Conservation (phyloP, 1,140 invertebrate genomes). For the Macrobrachium nipponense region DNA sequence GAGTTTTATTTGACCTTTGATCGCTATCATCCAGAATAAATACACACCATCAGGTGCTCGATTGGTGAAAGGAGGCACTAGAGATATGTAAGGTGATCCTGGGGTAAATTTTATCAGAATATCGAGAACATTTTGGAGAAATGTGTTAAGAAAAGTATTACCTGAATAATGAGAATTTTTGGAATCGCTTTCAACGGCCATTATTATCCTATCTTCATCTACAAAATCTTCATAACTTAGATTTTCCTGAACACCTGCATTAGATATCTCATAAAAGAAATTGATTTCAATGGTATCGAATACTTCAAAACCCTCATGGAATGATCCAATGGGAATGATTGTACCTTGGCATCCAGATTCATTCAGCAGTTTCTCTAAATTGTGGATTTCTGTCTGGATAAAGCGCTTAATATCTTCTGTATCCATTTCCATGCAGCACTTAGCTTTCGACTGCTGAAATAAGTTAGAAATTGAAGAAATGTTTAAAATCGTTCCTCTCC, state of each 20-base stretch:
- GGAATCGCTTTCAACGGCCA: neutral
- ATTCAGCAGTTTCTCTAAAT: neutral
- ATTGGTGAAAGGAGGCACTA: neutral
- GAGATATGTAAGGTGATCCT: neutral
- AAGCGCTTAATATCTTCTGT: neutral
- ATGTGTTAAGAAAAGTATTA: neutral
- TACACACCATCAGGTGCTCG: neutral
- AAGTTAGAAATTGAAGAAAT: neutral
- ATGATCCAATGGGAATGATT: neutral
- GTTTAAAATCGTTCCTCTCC: neutral
- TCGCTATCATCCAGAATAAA: neutral
- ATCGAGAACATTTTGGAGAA: neutral
- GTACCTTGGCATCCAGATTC: slow-evolving; percentile 5
- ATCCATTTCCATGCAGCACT: neutral
- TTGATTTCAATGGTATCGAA: neutral
- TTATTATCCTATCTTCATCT: neutral
- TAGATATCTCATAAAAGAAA: neutral
- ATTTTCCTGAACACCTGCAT: too few species aligned
- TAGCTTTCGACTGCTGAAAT: neutral
- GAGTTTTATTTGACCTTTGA: neutral
- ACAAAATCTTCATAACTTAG: neutral
- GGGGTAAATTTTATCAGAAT: neutral
- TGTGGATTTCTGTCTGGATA: neutral
- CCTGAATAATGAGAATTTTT: neutral
- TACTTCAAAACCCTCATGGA: neutral